phyloP scores from a whole-genome alignment of 2,888 invertebrate species.

The Smittia sp. region DNA sequence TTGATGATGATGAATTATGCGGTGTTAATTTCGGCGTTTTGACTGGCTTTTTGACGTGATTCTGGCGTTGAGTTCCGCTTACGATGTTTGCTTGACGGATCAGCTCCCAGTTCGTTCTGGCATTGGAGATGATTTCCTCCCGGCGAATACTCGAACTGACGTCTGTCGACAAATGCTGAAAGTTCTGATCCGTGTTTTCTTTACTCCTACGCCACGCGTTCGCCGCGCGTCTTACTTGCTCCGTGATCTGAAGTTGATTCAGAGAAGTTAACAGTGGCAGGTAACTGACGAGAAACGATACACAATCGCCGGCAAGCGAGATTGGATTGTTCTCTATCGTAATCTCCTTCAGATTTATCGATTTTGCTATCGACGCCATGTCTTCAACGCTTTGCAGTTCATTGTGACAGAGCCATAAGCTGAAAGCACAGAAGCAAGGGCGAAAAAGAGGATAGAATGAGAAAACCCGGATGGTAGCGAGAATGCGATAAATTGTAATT shows the following conservation, averaged over 20 bases:
- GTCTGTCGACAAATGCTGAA: conserved; percentile 54
- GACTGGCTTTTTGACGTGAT: conserved; percentile 55
- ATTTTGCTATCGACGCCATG: conserved; percentile 77
- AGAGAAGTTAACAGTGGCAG: conserved; percentile 69
- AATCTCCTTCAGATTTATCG: conserved; percentile 73
- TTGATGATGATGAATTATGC: conserved; percentile 51
- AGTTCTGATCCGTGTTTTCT: conserved; percentile 62
- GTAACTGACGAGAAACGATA: conserved; percentile 77
- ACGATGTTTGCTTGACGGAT: conserved; percentile 55
- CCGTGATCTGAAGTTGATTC: conserved; percentile 76
- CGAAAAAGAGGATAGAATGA: not conserved
- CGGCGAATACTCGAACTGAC: conserved; percentile 59
- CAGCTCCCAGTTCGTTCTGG: conserved; percentile 83
- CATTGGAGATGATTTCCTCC: conserved; percentile 82
- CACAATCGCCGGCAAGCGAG: conserved; percentile 74
- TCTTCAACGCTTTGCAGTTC: conserved; percentile 74
- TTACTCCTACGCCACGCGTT: conserved; percentile 78
- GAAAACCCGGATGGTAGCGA: not conserved
- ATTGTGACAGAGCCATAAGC: conserved; percentile 53
- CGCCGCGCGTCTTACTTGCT: conserved; percentile 73
- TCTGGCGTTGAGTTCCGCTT: conserved; percentile 43
- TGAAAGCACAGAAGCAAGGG: not conserved
- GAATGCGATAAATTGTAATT: conserved; percentile 2
- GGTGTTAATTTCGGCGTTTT: conserved; percentile 52
- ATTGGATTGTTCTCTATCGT: conserved; percentile 85